phyloP scores from a whole-genome alignment of 2,797 vertebrate genomes.

The Valencia hispanica region DNA sequence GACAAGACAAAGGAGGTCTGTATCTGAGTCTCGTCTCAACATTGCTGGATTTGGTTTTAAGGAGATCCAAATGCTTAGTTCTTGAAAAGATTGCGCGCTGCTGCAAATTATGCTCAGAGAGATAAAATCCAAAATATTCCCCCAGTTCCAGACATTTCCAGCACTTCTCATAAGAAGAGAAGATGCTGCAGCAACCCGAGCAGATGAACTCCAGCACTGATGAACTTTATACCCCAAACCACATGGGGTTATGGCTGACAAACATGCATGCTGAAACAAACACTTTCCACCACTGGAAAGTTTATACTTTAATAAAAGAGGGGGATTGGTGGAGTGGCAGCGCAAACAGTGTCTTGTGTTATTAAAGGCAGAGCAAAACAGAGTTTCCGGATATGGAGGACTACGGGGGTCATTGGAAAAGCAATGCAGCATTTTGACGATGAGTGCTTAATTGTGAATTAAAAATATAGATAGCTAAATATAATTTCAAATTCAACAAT shows the following conservation, averaged over 20 bases:
- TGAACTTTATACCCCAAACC: constrained; percentile 29
- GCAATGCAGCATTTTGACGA: too few species aligned
- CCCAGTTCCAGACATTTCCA: constrained; percentile 1
- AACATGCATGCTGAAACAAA: constrained; percentile 30
- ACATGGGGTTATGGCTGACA: constrained; percentile 3
- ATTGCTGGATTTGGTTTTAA: constrained; percentile 32
- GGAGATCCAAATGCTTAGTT: constrained; percentile 38
- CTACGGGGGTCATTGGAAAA: too few species aligned
- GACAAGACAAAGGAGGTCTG: constrained; percentile 30
- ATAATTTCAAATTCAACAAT: too few species aligned
- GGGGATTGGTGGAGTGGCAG: constrained; percentile 63
- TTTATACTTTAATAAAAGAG: constrained; percentile 58
- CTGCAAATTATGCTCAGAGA: constrained; percentile 17
- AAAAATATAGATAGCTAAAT: too few species aligned
- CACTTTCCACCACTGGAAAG: constrained; percentile 55
- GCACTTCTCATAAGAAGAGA: constrained; percentile 8
- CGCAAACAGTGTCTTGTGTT: constrained; percentile 65
- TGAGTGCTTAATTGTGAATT: too few species aligned
- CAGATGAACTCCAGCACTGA: constrained; percentile 36
- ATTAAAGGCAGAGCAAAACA: constrained; percentile 59
- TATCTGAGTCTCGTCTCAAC: constrained; percentile 20
- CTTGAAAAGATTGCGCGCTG: constrained; percentile 23
- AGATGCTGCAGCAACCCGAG: constrained; percentile 11
- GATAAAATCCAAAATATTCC: constrained; percentile 24
- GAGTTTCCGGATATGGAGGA: constrained; percentile 74